Base-by-base conservation (phyloP, 2,888 invertebrate genomes). In the Morinoia aosen region DNA sequence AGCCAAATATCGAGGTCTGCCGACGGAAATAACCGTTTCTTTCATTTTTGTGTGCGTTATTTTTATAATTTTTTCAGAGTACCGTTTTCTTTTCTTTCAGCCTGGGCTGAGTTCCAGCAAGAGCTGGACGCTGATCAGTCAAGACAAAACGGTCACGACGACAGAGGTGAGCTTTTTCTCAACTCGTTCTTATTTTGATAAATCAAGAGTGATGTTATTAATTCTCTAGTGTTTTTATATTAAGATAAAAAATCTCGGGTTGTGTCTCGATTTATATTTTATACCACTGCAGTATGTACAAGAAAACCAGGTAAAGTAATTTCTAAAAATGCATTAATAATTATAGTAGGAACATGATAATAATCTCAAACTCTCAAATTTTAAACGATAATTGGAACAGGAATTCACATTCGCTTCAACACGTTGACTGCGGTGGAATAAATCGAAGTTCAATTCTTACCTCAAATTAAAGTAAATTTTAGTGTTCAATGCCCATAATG, bases 91-190 rank as follows among this genome's bases (percentile, higher is more conserved):
- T 57, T 10, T 93, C 11, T 57, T 57, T 5, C 93, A 93, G 93
- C 93, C 33, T 93, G 93, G 93, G 56, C 93, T 48, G 93, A 93
- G 25, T 56, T 93, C 57, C 93, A 93, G 93, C 93, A 93, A 57
- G 93, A 93, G 57, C 33, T 93, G 57, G 93, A 93, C 25, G 93
- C 93, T 57, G 93, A 56, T n/a, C 57, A 93, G 25, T 57, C 56
- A 10, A 93, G 93, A 93, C 93, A 93, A 39, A 93, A 93, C 57
- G 93, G 93, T 33, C 93, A 93, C 93, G 93, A 93, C 33, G 93
- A 93, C n/a, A 93, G 93, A 93, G 93, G 93, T 93, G 93, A 57
- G 93, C 11, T 76, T 76, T 33, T 19, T 33, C 8, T 61, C 14
- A 0, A 3, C 25, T 0, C 8, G 8, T 76, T 76, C 76, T 76